Evolutionary conservation across 1,140 invertebrate genomes (phyloP).

Genomic region (Leptinotarsa defecta): DNA sequence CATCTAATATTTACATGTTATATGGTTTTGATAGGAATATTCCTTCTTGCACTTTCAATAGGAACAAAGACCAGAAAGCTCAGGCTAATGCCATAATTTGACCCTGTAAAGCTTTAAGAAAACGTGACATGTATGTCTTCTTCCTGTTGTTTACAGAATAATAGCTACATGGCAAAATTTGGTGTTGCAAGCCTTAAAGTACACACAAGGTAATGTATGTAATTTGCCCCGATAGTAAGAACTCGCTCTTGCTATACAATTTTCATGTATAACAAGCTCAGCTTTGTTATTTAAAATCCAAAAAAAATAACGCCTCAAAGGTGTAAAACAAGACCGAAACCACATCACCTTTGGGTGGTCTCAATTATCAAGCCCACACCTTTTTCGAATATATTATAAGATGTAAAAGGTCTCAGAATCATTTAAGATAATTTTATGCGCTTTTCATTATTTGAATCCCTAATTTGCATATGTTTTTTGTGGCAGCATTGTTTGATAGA

Average conservation of each 20-base stretch:
- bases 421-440: slow-evolving; percentile 1
- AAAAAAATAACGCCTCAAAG: background rate
- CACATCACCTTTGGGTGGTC: slow-evolving; percentile 7
- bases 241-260: background rate
- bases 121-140: too few species aligned
- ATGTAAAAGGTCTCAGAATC: background rate
- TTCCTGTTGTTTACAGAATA: too few species aligned
- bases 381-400: slow-evolving; percentile 7
- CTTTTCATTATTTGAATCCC: slow-evolving; percentile 7
- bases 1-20: too few species aligned
- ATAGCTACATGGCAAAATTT: background rate
- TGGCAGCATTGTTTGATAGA: background rate
- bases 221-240: background rate
- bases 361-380: slow-evolving; percentile 5
- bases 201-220: slow-evolving; percentile 3
- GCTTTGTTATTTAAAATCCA: background rate
- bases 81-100: too few species aligned
- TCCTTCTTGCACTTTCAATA: too few species aligned
- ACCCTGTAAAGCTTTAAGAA: too few species aligned
- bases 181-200: background rate
- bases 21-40: too few species aligned
- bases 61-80: too few species aligned
- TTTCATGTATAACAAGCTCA: background rate
- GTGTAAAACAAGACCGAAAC: slow-evolving; percentile 1
- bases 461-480: background rate